Percentiles rank a stretch among this genome's conserved stretches.
Evolutionary conservation across 2,113 vertebrate species (phyloP).

Genomic region (Corythornis vintsioides): DNA sequence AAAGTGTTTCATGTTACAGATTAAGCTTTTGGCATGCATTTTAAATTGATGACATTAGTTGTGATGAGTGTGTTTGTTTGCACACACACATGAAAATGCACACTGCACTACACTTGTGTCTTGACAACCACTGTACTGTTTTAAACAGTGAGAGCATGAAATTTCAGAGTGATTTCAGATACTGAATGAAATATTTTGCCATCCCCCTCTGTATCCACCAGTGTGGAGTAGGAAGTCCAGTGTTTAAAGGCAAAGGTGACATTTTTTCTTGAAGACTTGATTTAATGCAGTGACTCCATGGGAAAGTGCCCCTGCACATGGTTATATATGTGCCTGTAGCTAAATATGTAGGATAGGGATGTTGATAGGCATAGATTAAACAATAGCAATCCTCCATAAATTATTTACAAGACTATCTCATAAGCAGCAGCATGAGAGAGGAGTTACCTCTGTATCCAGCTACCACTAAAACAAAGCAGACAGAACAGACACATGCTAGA

Average conservation of each 20-base stretch:
- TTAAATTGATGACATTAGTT: background rate
- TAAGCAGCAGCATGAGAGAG: background rate
- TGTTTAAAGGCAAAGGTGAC: background rate
- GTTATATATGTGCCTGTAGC: background rate
- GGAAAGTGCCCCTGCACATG: background rate
- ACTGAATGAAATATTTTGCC: background rate
- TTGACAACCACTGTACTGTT: background rate
- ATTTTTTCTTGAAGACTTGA: background rate
- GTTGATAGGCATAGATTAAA: background rate
- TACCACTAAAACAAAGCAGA: background rate
- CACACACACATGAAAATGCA: background rate
- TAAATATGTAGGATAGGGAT: background rate
- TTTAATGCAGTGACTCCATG: background rate
- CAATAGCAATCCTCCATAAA: background rate
- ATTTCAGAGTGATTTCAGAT: background rate
- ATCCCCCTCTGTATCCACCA: background rate
- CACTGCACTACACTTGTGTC: background rate
- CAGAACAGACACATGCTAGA: background rate
- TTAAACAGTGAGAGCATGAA: background rate
- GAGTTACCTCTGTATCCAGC: background rate
- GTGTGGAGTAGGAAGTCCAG: background rate
- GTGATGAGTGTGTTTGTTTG: background rate
- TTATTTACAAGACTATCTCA: background rate
- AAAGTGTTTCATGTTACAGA: background rate
- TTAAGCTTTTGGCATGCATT: background rate